phyloP scores from a whole-genome alignment of 1,140 invertebrate genomes.

The Pseudomyrmex pallidus region DNA sequence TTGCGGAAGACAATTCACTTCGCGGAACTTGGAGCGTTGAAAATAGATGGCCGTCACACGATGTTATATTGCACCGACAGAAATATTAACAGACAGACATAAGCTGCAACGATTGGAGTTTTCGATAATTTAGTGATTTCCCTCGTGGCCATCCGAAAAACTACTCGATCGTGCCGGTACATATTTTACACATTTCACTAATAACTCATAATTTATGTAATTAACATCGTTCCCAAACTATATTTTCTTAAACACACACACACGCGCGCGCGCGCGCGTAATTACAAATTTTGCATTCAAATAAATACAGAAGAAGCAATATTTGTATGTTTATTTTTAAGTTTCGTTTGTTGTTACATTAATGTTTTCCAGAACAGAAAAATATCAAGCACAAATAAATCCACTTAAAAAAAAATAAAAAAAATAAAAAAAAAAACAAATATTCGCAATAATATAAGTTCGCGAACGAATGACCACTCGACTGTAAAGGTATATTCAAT shows the following conservation, averaged over 20 bases:
- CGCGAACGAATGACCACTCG: background rate
- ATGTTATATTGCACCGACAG: background rate
- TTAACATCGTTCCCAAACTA: too few species aligned
- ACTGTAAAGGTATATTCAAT: conserved; percentile 10
- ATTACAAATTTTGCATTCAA: too few species aligned
- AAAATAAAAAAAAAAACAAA: background rate
- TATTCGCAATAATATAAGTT: conserved; percentile 26
- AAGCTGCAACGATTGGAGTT: background rate
- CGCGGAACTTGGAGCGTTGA: background rate
- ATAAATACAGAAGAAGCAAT: too few species aligned
- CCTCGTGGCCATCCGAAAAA: background rate
- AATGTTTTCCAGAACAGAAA: too few species aligned
- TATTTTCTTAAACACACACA: too few species aligned
- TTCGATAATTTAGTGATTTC: conserved; percentile 32
- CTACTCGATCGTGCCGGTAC: background rate
- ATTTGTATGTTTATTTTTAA: too few species aligned
- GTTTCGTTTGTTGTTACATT: too few species aligned
- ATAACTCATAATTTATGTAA: background rate
- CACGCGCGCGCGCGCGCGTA: too few species aligned
- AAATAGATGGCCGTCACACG: background rate
- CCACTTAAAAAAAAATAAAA: too few species aligned
- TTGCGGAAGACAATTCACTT: conserved; percentile 11
- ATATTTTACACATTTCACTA: conserved; percentile 2
- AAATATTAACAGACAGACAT: background rate
- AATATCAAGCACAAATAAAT: too few species aligned